Evolutionary conservation across 1,140 invertebrate genomes (phyloP), one percentile per base, ranked within the genome.

Genomic region (Manduca sexta): DNA sequence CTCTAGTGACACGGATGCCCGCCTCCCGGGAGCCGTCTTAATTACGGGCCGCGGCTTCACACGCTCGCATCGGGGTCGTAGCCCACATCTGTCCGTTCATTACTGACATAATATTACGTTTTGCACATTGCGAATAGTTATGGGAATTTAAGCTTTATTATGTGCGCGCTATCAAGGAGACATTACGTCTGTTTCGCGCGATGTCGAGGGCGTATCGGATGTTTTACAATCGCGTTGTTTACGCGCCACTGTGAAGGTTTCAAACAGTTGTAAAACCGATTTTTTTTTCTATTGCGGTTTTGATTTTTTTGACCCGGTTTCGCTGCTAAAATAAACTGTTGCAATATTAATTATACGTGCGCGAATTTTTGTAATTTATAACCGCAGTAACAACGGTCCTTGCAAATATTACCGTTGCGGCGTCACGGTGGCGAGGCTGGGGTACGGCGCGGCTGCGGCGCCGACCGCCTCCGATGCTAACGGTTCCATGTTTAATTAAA

Each of bases 241-340:
- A 51, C 59, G 55, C 49, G 55, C 49, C 45, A 41, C 41, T 47
- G 44, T 48, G 64, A 76, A 74, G 73, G 69, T 73, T 71, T 52
- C 56, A 31, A 48, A 49, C 44, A 45, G 39, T 61, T 45, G 8
- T 42, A 31, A 17, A 46, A 43, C n/a, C 53, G 38, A 56, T 52
- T 43, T 68, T 66, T 18, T 46, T 33, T 68, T 66, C 30, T 46
- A 37, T 49, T 46, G 60, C 51, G 60, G 58, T 71, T 77, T 69
- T 60, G 44, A 71, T 74, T 71, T 71, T 71, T 65, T 67, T 71
- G 68, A 74, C 69, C 69, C 53, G 56, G 63, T 68, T 77, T 63
- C 47, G 55, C 58, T 56, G 59, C 64, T 57, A 65, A 69, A 64
- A 73, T 65, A 69, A 68, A 64, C 54, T 52, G 43, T 64, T 58